Evolutionary conservation across 2,797 vertebrate species (phyloP), one percentile per base, ranked within the genome.

Genomic region (Phaenicophaeus curvirostris): DNA sequence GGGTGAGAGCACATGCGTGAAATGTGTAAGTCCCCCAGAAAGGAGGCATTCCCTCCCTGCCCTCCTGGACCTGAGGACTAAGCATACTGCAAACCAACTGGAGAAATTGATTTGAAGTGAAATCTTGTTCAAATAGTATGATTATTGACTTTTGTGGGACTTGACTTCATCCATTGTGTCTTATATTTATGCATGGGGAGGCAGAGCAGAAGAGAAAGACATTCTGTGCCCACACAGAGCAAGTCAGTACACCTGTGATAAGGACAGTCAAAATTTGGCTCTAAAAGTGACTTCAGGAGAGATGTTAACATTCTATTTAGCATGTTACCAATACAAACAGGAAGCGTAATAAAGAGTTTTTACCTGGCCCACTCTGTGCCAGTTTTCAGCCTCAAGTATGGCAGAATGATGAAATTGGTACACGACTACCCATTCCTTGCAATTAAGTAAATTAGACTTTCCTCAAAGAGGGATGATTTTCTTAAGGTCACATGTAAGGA

Each of bases 361-460:
- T 51, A 82, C 86, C 69, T 90, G 69, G 42, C 33, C 35, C 39
- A 44, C 20, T 73, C 42, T 50, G 24, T 92, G 73, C 73, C n/a
- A 61, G 37, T 74, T 85, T 91, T 88, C 62, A 76, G 66, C 35
- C 35, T 87, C 39, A 57, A n/a, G 37, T 77, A 9, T 8, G 54
- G 84, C 66, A 93, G 54, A 80, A 77, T 90, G 46, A 77, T 92
- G 75, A 76, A 93, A 82, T 30, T 84, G 51, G 53, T 91, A 44
- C 33, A 63, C n/a, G 59, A 79, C 67, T 85, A 53, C 91, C 61
- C 25, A 11, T 15, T 89, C 78, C 68, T 83, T 92, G 72, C 85
- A 91, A 93, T 94, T 89, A 95, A 85, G 19, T 67, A 58, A 94
- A 58, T 87, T 74, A 80, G 75, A 39, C 68, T 88, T 89, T 76